Percentiles rank a stretch among this genome's conserved stretches.
Evolutionary conservation across 1,140 invertebrate species (phyloP).

Genomic region (Papilio polyxenes): DNA sequence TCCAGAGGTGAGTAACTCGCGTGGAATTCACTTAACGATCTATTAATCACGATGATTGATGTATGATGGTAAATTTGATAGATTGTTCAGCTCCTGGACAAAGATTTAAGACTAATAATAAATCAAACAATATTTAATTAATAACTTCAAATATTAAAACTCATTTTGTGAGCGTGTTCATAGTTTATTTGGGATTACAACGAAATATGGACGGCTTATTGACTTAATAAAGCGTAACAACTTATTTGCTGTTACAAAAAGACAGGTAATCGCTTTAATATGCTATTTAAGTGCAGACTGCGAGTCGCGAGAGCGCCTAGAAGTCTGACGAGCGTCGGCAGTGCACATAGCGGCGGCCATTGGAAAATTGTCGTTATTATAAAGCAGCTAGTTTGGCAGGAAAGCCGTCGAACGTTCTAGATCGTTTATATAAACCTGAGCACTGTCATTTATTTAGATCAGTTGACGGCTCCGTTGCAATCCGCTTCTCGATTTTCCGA

Average conservation of each 20-base stretch:
- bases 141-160: neutral
- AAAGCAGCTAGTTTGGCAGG: constrained; percentile 48
- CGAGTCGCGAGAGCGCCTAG: constrained; percentile 6
- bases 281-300: constrained; percentile 26
- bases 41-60: constrained; percentile 40
- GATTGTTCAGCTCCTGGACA: neutral
- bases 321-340: constrained; percentile 12
- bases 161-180: neutral
- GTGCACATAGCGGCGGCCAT: constrained; percentile 18
- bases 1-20: constrained; percentile 44
- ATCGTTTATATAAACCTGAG: constrained; percentile 40
- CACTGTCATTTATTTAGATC: constrained; percentile 50
- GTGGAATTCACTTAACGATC: constrained; percentile 45
- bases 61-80: constrained; percentile 18
- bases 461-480: constrained; percentile 39
- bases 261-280: constrained; percentile 1
- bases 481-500: constrained; percentile 36
- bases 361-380: constrained; percentile 51
- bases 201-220: neutral
- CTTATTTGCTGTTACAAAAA: constrained; percentile 21
- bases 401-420: constrained; percentile 64
- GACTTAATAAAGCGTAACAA: constrained; percentile 17
- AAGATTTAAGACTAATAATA: neutral
- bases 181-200: neutral
- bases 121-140: neutral